Evolutionary conservation across 2,888 invertebrate species (phyloP), one percentile per base, ranked within the genome.

Genomic region (Pachydiplax longipennis): DNA sequence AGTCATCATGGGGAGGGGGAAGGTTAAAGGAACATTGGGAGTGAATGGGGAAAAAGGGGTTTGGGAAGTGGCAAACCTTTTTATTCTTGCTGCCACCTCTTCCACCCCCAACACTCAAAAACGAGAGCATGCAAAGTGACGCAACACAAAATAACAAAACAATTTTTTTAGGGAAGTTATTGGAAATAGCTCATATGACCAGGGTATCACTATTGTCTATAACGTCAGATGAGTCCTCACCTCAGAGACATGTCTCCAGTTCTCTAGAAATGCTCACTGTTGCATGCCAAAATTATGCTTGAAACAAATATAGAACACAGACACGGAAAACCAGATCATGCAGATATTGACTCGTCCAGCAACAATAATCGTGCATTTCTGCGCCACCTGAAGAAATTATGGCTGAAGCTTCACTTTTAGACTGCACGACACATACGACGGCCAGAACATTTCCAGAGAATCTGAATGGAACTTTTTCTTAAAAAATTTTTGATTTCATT

Each of bases 201-300:
- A 87, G 87, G 87, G 87, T 87, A 87, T 65, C 87, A 37, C 87
- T 87, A 87, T 87, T 65, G 61, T 87, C 87, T 87, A 25, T 73
- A 73, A 87, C 65, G 61, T 87, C 87, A 87, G 87, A 87, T 87
- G 87, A 87, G 87, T 87, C 87, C 87, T 87, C 87, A 87, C 87
- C 87, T 87, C 87, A 87, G 61, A 37, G 87, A 61, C 87, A 87
- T 87, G 37, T 87, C 87, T 87, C 87, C 87, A 87, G 87, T 61
- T 87, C 87, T 87, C 87, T 87, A 87, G 87, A 87, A 87, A 87
- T 87, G 87, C 87, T 87, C 87, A 87, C 87, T 87, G 87, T 87
- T 61, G 65, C 87, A 87, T 87, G 87, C 87, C 87, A 87, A 87
- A 87, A 87, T 61, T 87, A 87, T 87, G 87, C 87, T 87, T 61